phyloP scores from a whole-genome alignment of 2,113 vertebrate genomes.

The Syngnathoides biaculeatus region DNA sequence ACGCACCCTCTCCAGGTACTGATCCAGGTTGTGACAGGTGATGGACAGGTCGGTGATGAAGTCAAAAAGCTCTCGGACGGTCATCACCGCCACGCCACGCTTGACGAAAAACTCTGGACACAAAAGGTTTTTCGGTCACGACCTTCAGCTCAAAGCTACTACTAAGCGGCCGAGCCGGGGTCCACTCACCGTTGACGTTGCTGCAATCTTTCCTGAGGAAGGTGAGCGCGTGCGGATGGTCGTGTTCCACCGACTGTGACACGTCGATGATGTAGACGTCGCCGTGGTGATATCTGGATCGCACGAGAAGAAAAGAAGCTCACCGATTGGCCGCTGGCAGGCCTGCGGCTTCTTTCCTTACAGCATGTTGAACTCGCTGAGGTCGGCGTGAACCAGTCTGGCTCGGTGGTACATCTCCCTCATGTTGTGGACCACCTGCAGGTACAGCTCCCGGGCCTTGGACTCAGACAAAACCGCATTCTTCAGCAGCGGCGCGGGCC shows the following conservation, averaged over 20 bases:
- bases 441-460: constrained; percentile 87
- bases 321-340: neutral
- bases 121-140: neutral
- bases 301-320: neutral
- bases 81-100: constrained; percentile 86
- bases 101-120: constrained; percentile 86
- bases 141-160: too few relatives aligned
- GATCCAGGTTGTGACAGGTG: constrained; percentile 82
- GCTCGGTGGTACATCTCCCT: constrained; percentile 92
- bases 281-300: constrained; percentile 81
- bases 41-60: constrained; percentile 91
- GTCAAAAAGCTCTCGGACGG: constrained; percentile 90
- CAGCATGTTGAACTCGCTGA: constrained; percentile 99
- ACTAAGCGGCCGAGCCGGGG: too few relatives aligned
- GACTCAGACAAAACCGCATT: constrained; percentile 84
- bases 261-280: constrained; percentile 88
- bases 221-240: constrained; percentile 91
- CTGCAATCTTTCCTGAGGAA: constrained; percentile 94
- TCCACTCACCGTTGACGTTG: constrained; percentile 82
- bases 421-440: constrained; percentile 90
- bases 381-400: constrained; percentile 91
- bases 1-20: constrained; percentile 84
- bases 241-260: constrained; percentile 93
- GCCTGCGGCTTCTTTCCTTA: constrained; percentile 48
- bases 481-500: constrained; percentile 92